These are phyloP conservation scores for Neocrepidodera transversa DNA, from an alignment of 2,888 invertebrate species.

Conservation along the genomic window DNA sequence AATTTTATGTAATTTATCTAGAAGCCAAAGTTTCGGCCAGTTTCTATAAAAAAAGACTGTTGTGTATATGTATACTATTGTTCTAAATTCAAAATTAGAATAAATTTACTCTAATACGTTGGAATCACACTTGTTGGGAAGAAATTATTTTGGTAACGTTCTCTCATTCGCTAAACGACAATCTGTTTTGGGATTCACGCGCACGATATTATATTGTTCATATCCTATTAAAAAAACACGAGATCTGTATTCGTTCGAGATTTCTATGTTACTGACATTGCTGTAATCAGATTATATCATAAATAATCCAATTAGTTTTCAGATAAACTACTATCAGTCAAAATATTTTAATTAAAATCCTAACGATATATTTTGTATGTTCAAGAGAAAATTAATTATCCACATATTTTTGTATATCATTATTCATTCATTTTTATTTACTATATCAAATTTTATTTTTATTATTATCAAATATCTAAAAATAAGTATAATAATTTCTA, in stretches of 20 bases:
- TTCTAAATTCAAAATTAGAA: conserved; percentile 60
- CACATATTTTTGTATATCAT: no score
- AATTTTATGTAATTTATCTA: conserved; percentile 58
- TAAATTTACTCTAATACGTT: conserved; percentile 41
- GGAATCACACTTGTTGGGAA: conserved; percentile 52
- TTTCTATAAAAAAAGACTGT: conserved; percentile 68
- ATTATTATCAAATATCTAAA: no score
- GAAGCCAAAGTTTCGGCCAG: conserved; percentile 70
- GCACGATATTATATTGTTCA: conserved; percentile 34
- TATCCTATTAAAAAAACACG: conserved; percentile 27
- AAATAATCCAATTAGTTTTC: background rate
- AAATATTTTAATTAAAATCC: no score
- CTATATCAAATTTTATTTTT: no score
- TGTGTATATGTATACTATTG: conserved; percentile 69
- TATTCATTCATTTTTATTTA: no score
- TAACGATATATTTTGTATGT: no score
- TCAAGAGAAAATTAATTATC: no score
- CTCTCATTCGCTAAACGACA: conserved; percentile 57
- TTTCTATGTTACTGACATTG: conserved; percentile 39
- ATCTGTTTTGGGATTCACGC: conserved; percentile 46
- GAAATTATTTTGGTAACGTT: conserved; percentile 48
- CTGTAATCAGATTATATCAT: conserved; percentile 25
- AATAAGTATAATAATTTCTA: no score
- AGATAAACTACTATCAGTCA: background rate
- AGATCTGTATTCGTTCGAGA: conserved; percentile 24